phyloP scores from a whole-genome alignment of 2,888 invertebrate genomes.

The Rhagium mordax region DNA sequence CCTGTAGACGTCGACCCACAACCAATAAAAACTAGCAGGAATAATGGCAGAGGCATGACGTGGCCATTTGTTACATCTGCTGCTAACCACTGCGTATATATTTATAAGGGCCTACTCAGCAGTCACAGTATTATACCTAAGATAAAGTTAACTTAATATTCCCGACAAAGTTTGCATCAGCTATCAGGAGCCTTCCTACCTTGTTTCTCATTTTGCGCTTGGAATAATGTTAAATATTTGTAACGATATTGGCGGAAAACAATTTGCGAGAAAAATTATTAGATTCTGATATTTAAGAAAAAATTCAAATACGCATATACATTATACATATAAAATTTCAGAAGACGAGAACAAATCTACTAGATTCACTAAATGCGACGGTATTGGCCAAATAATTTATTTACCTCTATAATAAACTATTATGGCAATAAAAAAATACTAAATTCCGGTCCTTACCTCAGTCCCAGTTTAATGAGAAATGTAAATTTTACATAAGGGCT shows the following conservation, averaged over 20 bases:
- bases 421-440: neutral
- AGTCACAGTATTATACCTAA: constrained; percentile 48
- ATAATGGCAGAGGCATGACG: constrained; percentile 65
- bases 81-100: constrained; percentile 65
- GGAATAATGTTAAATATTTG: too few relatives aligned
- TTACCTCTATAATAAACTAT: neutral
- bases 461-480: neutral
- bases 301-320: too few relatives aligned
- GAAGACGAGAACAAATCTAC: neutral
- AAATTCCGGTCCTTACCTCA: neutral
- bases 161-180: neutral
- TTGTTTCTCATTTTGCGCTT: neutral
- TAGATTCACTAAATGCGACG: neutral
- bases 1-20: constrained; percentile 42
- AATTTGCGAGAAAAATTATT: too few relatives aligned
- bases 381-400: neutral
- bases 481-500: neutral
- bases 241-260: too few relatives aligned
- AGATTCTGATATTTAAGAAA: too few relatives aligned
- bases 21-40: constrained; percentile 62
- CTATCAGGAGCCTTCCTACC: neutral
- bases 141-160: constrained; percentile 20
- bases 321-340: too few relatives aligned
- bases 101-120: constrained; percentile 61
- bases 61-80: constrained; percentile 67